Conservation (phyloP, 64 coral and sea anemone genomes). For the Montipora efflorescens region DNA sequence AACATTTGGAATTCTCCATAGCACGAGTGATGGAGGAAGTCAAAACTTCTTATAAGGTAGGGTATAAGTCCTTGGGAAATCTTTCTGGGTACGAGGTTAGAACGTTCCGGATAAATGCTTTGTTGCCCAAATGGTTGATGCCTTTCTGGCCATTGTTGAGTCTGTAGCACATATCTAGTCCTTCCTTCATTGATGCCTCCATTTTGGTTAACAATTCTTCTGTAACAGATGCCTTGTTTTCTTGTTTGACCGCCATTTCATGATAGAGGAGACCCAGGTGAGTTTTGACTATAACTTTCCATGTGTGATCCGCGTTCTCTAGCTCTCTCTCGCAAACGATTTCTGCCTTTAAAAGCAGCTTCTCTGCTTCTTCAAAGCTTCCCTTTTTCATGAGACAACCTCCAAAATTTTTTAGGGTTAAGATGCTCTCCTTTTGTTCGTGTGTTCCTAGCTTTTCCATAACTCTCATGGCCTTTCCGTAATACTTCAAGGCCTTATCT, state of each 20-base stretch:
- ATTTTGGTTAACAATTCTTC: background rate
- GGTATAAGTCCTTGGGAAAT: background rate
- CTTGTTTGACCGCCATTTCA: background rate
- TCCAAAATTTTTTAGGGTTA: too few relatives aligned
- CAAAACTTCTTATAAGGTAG: background rate
- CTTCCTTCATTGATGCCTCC: background rate
- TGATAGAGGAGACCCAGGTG: background rate
- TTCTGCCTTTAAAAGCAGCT: too few relatives aligned
- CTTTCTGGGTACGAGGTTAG: background rate
- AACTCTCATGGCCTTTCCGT: background rate
- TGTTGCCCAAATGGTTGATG: background rate
- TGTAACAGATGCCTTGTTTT: background rate
- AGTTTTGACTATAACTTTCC: conserved; percentile 13
- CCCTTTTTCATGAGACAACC: too few relatives aligned
- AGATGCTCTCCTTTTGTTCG: too few relatives aligned
- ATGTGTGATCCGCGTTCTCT: background rate
- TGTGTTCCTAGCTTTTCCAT: too few relatives aligned
- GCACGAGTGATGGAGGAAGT: background rate
- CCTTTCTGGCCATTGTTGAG: background rate
- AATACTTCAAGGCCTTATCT: background rate
- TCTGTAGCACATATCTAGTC: background rate
- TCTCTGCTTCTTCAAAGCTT: too few relatives aligned
- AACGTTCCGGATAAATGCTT: background rate
- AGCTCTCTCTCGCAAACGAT: too few relatives aligned
- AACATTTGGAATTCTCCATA: too few relatives aligned